Evolutionary conservation across 2,113 vertebrate genomes (phyloP).

Genomic region (Pelecanoides urinatrix): DNA sequence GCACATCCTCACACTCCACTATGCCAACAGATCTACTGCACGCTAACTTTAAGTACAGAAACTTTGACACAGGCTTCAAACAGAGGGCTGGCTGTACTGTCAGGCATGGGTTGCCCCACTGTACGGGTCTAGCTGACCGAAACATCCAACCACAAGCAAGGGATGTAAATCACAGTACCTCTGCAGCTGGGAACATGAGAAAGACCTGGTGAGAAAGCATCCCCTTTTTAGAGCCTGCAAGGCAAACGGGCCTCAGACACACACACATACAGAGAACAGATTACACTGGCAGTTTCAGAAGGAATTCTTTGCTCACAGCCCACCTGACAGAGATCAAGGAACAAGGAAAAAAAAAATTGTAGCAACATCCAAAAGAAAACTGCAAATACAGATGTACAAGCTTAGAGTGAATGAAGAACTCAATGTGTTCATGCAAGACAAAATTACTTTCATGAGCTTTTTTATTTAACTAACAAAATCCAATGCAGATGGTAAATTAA

Average conservation of each 20-base stretch:
- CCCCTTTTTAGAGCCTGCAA: neutral
- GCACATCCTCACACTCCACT: neutral
- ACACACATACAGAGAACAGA: neutral
- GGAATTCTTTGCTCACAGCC: neutral
- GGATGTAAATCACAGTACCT: neutral
- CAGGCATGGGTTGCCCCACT: neutral
- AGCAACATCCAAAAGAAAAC: neutral
- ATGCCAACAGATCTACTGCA: neutral
- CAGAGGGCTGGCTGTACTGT: neutral
- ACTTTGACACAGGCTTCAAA: neutral
- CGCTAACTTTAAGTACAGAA: neutral
- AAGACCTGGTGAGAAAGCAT: neutral
- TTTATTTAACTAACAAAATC: slow-evolving; percentile 42
- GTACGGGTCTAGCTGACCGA: neutral
- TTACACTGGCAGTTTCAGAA: neutral
- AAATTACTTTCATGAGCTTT: neutral
- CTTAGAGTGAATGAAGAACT: neutral
- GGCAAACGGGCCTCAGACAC: neutral
- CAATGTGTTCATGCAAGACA: neutral
- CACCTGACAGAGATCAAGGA: neutral
- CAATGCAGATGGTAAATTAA: slow-evolving; percentile 51
- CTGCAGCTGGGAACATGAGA: neutral
- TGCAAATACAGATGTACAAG: neutral
- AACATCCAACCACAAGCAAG: neutral
- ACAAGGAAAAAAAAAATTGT: neutral